Conservation (phyloP, 2,888 invertebrate species). For the Caenorhabditis zanzibari region DNA sequence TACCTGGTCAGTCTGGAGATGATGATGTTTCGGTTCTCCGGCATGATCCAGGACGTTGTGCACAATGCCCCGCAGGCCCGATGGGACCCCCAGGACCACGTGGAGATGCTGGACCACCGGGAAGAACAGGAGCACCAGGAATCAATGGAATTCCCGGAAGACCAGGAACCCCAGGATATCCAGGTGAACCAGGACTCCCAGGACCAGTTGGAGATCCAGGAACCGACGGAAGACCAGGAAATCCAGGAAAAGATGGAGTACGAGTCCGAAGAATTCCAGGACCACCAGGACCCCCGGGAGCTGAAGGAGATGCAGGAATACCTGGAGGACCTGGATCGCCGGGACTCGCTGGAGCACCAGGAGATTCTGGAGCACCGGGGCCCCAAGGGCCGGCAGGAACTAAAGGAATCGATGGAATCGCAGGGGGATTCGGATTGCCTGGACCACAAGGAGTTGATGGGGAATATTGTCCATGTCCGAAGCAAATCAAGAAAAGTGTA, state of each 20-base stretch:
- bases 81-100: conserved; percentile 73
- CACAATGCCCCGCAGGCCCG: conserved; percentile 75
- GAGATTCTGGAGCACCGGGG: conserved; percentile 73
- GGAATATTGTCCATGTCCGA: conserved; percentile 70
- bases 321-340: conserved; percentile 58
- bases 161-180: conserved; percentile 59
- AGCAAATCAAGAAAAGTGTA: conserved; percentile 40
- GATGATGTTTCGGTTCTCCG: conserved; percentile 58
- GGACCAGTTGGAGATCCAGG: conserved; percentile 67
- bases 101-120: conserved; percentile 60
- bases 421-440: conserved; percentile 46
- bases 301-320: conserved; percentile 61
- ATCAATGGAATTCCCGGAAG: conserved; percentile 68
- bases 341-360: conserved; percentile 64
- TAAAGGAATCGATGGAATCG: conserved; percentile 59
- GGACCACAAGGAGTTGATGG: conserved; percentile 66
- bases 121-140: conserved; percentile 51
- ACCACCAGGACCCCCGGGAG: conserved; percentile 65
- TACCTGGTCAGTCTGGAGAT: conserved; percentile 41
- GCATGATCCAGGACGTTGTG: conserved; percentile 63
- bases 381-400: conserved; percentile 74
- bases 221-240: conserved; percentile 59
- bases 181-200: conserved; percentile 65
- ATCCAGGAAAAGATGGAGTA: conserved; percentile 48
- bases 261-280: conserved; percentile 56